Evolutionary conservation across 2,113 vertebrate species (phyloP), one percentile per base, ranked within the genome.

Genomic region (Campylomormyrus numenius): DNA sequence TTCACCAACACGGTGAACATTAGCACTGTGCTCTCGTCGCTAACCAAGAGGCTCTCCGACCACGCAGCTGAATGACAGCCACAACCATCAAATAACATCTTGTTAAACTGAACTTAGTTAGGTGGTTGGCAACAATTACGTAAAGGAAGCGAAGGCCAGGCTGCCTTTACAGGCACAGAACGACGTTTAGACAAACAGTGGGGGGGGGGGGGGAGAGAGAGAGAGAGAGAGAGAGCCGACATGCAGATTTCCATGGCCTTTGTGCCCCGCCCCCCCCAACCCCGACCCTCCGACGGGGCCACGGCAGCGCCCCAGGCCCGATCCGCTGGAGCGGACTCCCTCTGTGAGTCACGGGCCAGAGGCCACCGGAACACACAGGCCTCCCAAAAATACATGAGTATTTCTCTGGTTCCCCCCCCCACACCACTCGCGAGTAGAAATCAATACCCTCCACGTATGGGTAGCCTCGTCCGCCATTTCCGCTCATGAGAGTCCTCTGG

Each of bases 311-410:
- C 95, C 74, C 95, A 94, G 95, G 94, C 92, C 90, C 89, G 90
- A 93, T 94, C 95, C 93, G 10, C 91, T 95, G 95, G 93, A 94
- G 93, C 93, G 95, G 95, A 93, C 94, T 95, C 95, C 95, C 94
- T 95, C 95, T 95, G 95, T 96, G 96, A 96, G 95, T 96, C 96
- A 96, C 93, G 93, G 96, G 94, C 94, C 95, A 96, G 94, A 96
- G 96, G 95, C 94, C 96, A 95, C 93, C 94, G 93, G 62, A 93
- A 93, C 94, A 94, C 94, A 94, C 94, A 95, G 94, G 94, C 93
- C 94, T 94, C 95, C 95, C 94, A 95, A 95, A 96, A 96, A 95
- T 95, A 96, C 94, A 95, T 92, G 93, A 94, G 94, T 21, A 11
- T n/a, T 31, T 84, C 19, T n/a, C 80, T 19, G n/a, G 19, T 17